Evolutionary conservation across 2,888 invertebrate species (phyloP).

Genomic region (Orthosia incerta): DNA sequence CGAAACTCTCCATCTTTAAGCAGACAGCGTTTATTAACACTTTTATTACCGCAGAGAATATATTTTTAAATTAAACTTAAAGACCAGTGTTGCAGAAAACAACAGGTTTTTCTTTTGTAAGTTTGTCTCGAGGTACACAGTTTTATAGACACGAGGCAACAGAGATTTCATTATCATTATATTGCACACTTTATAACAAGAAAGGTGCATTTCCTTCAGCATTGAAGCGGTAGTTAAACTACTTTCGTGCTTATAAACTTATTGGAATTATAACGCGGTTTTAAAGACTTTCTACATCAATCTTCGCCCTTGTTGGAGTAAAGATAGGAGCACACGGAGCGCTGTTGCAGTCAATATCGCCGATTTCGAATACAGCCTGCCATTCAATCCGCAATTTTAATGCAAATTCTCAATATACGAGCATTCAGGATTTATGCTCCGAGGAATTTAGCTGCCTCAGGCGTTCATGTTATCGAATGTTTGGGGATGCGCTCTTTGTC

Average conservation of each 20-base stretch:
- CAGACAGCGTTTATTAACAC: conserved; percentile 32
- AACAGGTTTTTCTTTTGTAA: conserved; percentile 28
- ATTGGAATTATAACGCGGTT: conserved; percentile 39
- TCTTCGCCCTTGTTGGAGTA: conserved; percentile 28
- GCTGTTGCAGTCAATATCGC: conserved; percentile 37
- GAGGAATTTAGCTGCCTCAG: conserved; percentile 53
- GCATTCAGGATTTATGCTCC: conserved; percentile 52
- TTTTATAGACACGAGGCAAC: conserved; percentile 52
- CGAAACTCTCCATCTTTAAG: conserved; percentile 5
- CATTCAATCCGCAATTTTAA: conserved; percentile 58
- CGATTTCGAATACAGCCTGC: conserved; percentile 40
- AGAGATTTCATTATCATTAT: conserved; percentile 57
- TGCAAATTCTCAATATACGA: conserved; percentile 57
- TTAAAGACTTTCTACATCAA: conserved; percentile 49
- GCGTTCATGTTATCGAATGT: conserved; percentile 50
- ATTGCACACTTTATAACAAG: conserved; percentile 51
- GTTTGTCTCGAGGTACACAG: conserved; percentile 36
- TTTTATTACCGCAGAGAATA: conserved; percentile 21
- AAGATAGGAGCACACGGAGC: conserved; percentile 12
- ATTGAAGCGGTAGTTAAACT: conserved; percentile 44
- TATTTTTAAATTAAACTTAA: conserved; percentile 46
- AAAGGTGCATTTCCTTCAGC: conserved; percentile 43
- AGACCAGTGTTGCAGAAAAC: conserved; percentile 21
- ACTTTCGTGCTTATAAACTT: conserved; percentile 37
- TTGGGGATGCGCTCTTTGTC: conserved; percentile 48